Evolutionary conservation across 1,140 invertebrate genomes (phyloP), one percentile per base, ranked within the genome.

Genomic region (Meloidogyne exigua): DNA sequence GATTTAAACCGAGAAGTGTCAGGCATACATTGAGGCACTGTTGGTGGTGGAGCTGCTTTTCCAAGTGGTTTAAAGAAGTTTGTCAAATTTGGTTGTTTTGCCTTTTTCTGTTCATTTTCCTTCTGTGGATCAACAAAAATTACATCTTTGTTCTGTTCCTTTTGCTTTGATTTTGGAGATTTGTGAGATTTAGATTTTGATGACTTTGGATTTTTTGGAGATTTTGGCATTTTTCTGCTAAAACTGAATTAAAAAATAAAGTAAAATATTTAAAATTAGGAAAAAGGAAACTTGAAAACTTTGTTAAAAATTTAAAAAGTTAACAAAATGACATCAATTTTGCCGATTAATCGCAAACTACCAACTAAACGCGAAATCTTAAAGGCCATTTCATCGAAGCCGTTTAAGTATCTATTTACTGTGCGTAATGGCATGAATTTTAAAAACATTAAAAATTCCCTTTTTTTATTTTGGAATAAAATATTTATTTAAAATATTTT

Each of bases 11-110:
- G 57, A n/a, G 49, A 57, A 21, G 72, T 62, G 10, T 73, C 65
- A 36, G 57, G 36, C 42, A 73, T 73, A 23, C 44, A 64, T 26
- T 42, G 42, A 25, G 72, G 72, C 21, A 73, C 21, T 2, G 72
- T 73, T 36, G 72, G 72, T 13, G 72, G 72, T 32, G 72, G 72
- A 28, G 72, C 44, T 23, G 72, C 57, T 64, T 73, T 73, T 39
- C 65, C 72, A 28, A 73, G 28, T 12, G 57, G 72, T 18, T 57
- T 62, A 11, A 73, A 73, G 42, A 26, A 73, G 0, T 0, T 73
- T 7, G 32, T 73, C 28, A 73, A 64, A 26, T 21, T 36, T 39
- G 72, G 21, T 23, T 73, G 72, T 57, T 57, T 57, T 57, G 49
- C 2, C 49, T 57, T 57, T 21, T 57, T 57, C n/a, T 57, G 49